Evolutionary conservation across 2,113 vertebrate species (phyloP).

Genomic region (Oxygymnocypris stewartii): DNA sequence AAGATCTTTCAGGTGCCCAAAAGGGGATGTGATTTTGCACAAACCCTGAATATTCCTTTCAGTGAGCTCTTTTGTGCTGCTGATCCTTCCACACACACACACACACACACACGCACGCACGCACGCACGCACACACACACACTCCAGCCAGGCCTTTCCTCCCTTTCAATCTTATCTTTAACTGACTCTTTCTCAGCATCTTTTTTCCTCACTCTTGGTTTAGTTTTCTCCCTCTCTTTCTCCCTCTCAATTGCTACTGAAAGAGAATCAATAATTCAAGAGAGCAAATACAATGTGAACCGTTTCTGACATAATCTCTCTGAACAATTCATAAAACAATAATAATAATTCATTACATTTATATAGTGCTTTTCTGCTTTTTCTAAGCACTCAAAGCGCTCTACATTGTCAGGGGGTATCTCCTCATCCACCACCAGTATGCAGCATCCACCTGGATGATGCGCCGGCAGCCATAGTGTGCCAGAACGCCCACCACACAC

Average conservation of each 20-base stretch:
- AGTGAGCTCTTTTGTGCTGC: constrained; percentile 20
- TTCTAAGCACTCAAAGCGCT: no score
- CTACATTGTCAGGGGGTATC: no score
- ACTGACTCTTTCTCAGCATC: background rate
- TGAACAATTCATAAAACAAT: background rate
- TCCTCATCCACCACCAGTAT: no score
- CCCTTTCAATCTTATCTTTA: constrained; percentile 26
- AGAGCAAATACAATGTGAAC: constrained; percentile 60
- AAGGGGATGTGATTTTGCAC: background rate
- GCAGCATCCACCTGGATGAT: no score
- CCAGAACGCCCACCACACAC: no score
- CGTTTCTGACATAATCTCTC: constrained; percentile 32
- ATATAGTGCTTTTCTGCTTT: no score
- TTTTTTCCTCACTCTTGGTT: background rate
- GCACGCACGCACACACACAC: background rate
- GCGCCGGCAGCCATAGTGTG: no score
- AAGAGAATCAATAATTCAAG: constrained; percentile 59
- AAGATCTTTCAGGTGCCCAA: background rate
- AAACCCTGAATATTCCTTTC: constrained; percentile 4
- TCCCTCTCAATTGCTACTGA: constrained; percentile 16
- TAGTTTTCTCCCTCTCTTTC: background rate
- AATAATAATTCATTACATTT: no score
- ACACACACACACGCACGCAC: background rate
- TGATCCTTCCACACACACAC: background rate
- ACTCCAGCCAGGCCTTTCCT: background rate